phyloP scores from a whole-genome alignment of 2,888 invertebrate species.

The Rotaria magnacalcarata region DNA sequence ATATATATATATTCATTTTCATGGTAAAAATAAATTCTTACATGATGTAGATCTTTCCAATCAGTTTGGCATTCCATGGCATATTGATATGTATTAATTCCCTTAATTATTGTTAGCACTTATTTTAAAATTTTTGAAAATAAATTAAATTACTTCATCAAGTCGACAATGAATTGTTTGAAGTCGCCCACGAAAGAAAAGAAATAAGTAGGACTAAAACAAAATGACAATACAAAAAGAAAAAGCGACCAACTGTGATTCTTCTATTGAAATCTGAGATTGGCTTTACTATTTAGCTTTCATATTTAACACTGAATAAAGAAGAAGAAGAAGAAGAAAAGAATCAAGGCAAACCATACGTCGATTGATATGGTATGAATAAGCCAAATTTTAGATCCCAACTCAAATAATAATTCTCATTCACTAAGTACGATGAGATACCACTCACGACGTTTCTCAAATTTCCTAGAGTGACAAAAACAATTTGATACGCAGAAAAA shows the following conservation, averaged over 20 bases:
- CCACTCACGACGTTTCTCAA: background rate
- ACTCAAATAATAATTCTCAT: background rate
- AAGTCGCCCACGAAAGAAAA: constrained; percentile 81
- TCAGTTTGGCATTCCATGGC: constrained; percentile 76
- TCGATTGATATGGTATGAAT: background rate
- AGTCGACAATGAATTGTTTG: constrained; percentile 76
- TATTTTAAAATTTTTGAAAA: background rate
- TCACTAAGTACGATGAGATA: background rate
- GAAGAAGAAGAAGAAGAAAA: constrained; percentile 3
- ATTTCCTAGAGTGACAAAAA: background rate
- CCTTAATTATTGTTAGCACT: constrained; percentile 54
- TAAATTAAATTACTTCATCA: constrained; percentile 58
- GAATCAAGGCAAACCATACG: constrained; percentile 40
- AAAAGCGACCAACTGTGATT: constrained; percentile 14
- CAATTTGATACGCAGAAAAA: background rate
- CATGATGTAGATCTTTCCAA: constrained; percentile 85
- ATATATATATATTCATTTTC: too few species aligned
- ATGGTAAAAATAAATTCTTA: constrained; percentile 63
- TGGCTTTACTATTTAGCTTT: constrained; percentile 28
- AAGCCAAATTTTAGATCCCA: background rate
- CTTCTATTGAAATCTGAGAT: constrained; percentile 32
- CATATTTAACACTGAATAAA: constrained; percentile 48
- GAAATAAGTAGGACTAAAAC: constrained; percentile 76
- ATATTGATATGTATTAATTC: constrained; percentile 72
- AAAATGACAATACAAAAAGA: constrained; percentile 34